Evolutionary conservation across 1,140 invertebrate species (phyloP), one percentile per base, ranked within the genome.

Genomic region (Parapsyche elsis): DNA sequence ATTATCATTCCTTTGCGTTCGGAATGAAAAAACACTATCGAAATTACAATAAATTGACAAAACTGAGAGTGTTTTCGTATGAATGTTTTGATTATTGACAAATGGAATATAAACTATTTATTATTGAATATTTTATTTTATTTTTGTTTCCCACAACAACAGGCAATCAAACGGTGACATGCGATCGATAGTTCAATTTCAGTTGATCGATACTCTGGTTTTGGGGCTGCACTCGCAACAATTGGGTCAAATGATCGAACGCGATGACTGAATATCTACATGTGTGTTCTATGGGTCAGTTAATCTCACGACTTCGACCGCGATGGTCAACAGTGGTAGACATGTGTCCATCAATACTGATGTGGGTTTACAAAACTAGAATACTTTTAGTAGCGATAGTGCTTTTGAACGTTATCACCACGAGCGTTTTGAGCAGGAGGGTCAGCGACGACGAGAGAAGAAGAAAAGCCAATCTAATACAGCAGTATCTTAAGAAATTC

Each of bases 401-500:
- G 23, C 5, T 75, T 5, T 26, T 75, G 73, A 12, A n/a, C 1
- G 0, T 21, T 10, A 9, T 57, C 7, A 7, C 53, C 4, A 9
- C 38, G 7, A 44, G 14, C 2, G 57, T 26, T 14, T 70, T 57
- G 19, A 76, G 71, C 19, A 80, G 80, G 19, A 81, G 49, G 70
- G 61, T 83, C 1, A 53, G 46, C 10, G 83, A 82, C 5, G 80
- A 80, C 7, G 83, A 83, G 81, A 84, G 86, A 74, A 75, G 75
- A 49, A 88, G 87, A 78, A 90, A 88, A 80, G 88, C 87, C 1
- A 81, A 85, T 14, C 82, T 90, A 12, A 86, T 90, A 10, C 88
- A 88, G 83, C 90, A 90, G 82, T 86, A 87, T 81, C 86, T 90
- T 67, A 92, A 91, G 80, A 88, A 90, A 71, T 85, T 92, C 71